Evolutionary conservation across 2,113 vertebrate genomes (phyloP).

Genomic region (Vidua chalybeata): DNA sequence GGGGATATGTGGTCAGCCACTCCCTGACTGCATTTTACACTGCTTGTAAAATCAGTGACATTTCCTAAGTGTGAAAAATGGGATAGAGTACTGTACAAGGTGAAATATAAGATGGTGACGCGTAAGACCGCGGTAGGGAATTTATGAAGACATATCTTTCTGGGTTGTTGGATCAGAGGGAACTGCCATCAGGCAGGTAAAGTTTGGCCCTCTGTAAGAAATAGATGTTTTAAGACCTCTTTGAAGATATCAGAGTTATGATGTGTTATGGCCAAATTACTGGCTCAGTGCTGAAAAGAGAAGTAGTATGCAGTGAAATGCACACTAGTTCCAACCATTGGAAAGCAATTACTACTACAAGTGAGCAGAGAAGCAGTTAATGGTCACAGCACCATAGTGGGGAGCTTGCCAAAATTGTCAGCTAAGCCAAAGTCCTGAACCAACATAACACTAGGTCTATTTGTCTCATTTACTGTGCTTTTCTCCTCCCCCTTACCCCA

Average conservation of each 20-base stretch:
- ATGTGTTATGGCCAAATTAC: constrained; percentile 2
- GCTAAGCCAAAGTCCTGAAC: not conserved
- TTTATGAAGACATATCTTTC: not conserved
- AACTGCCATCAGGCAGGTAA: not conserved
- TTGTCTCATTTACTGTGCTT: not conserved
- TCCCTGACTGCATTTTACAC: not conserved
- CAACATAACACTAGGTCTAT: not conserved
- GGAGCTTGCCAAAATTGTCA: constrained; percentile 7
- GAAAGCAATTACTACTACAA: constrained; percentile 15
- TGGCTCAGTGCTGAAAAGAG: not conserved
- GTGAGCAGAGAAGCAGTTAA: constrained; percentile 15
- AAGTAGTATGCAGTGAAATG: constrained; percentile 3
- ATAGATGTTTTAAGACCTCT: not conserved
- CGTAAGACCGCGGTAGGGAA: not conserved
- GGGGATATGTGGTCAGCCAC: not conserved
- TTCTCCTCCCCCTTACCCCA: not conserved
- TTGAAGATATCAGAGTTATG: not conserved
- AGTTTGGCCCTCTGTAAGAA: not conserved
- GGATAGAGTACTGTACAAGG: not conserved
- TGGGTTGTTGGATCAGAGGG: not conserved
- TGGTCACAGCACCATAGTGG: not conserved
- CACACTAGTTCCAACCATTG: not conserved
- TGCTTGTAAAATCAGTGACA: not conserved
- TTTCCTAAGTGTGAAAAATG: not conserved
- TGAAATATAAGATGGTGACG: not conserved